Base-by-base conservation (phyloP, 2,888 invertebrate genomes). In the Glyphotaelius pellucidus region DNA sequence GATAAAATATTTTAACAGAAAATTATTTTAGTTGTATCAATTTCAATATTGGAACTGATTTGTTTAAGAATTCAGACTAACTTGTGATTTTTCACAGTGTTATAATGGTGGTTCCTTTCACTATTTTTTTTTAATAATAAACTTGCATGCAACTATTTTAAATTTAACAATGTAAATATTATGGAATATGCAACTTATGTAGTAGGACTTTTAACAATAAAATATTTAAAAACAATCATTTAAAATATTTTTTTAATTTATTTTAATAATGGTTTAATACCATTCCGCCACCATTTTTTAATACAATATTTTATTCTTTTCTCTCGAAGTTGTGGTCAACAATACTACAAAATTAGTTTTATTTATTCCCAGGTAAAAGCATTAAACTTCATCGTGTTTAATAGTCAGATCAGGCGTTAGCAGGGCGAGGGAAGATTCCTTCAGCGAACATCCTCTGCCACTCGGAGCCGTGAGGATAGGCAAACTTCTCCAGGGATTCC, bases 381-480 rank as follows among this genome's bases (percentile, higher is more conserved):
- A 42, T 42, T 67, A 81, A 2, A 81, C 32, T 67, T 81, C 32
- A 81, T 80, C 31, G 31, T 52, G 19, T 52, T 52, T 52, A 19
- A 19, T 42, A 14, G 30, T 86, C 35, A 91, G 47, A 38, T 92
- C 52, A 87, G n/a, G 30, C 35, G 31, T 93, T 35, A 52, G 42
- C 90, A 0, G 97, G 97, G 90, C 95, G 94, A 0, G 96, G 95
- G 94, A 97, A 97, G 90, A 97, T 94, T 91, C 97, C 97, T 94
- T 97, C 96, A 31, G 95, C 95, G 94, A 97, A 96, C 96, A 97
- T 96, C 80, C 96, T 95, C 94, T 97, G 95, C 98, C 98, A 98
- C 94, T 97, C 97, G 67, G 95, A 96, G n/a, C 99, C 99, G 88
- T 95, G 95, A 0, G 99, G 99, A 95, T 98, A 99, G 91, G 96